Percentiles rank a stretch among this genome's conserved stretches.
These are phyloP conservation scores for Paramormyrops kingsleyae DNA, from an alignment of 2,113 vertebrate genomes.

Conservation along the genomic window DNA sequence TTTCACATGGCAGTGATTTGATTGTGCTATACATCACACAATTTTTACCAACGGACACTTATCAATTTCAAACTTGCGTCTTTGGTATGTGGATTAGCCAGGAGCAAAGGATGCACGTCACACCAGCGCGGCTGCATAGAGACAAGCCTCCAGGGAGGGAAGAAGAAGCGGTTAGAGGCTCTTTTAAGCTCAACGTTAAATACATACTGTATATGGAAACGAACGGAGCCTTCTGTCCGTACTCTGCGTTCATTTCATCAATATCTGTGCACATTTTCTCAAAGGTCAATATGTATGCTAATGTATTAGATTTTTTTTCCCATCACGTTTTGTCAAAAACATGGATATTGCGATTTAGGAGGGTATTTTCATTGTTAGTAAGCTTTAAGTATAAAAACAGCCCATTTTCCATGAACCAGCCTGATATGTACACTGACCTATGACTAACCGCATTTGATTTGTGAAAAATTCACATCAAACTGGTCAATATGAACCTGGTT, in stretches of 20 bases:
- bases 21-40: background rate
- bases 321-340: no score
- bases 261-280: background rate
- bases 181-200: background rate
- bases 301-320: no score
- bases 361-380: no score
- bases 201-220: background rate
- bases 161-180: background rate
- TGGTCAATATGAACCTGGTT: no score
- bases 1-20: background rate
- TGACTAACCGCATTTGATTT: no score
- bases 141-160: background rate
- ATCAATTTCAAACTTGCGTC: no score
- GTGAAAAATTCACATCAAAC: no score
- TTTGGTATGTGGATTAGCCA: no score
- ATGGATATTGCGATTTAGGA: no score
- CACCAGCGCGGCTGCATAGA: background rate
- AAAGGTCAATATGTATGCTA: background rate
- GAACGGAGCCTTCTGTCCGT: background rate
- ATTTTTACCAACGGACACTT: background rate
- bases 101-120: background rate
- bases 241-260: background rate
- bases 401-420: no score
- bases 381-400: no score
- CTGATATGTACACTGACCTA: no score